Evolutionary conservation across 2,888 invertebrate genomes (phyloP).

Genomic region (Gortyna flavago): DNA sequence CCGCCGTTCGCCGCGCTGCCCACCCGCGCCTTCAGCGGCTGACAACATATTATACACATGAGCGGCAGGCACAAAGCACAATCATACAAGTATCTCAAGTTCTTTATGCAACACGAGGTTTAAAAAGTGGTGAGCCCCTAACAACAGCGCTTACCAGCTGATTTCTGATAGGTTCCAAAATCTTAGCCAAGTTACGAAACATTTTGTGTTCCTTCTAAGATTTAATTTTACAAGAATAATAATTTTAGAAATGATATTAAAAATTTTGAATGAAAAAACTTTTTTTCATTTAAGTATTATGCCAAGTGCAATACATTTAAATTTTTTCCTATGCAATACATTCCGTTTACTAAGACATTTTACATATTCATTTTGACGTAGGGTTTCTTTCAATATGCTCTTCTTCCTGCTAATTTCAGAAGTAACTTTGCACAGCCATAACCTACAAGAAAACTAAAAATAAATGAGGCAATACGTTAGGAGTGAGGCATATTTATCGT

Average conservation of each 20-base stretch:
- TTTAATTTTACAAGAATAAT: not conserved
- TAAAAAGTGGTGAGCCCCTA: not conserved
- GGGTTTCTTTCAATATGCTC: not conserved
- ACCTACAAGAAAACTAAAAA: conserved; percentile 44
- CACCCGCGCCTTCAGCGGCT: conserved; percentile 62
- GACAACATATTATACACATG: conserved; percentile 58
- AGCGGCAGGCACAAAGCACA: not conserved
- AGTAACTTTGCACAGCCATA: conserved; percentile 28
- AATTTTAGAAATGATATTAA: not conserved
- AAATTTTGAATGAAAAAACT: not conserved
- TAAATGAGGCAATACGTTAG: conserved; percentile 44
- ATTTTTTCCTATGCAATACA: no score
- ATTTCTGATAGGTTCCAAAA: conserved; percentile 79
- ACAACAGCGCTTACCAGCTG: conserved; percentile 74
- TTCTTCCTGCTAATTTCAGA: conserved; percentile 34
- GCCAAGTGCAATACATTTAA: not conserved
- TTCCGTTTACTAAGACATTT: conserved; percentile 1
- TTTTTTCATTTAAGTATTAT: not conserved
- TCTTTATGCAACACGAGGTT: not conserved
- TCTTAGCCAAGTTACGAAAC: conserved; percentile 81
- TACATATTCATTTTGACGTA: not conserved
- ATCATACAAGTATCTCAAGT: not conserved
- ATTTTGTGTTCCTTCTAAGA: conserved; percentile 67
- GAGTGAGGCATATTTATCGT: no score
- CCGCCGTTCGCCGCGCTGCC: conserved; percentile 56